Base-by-base conservation (phyloP, 2,113 vertebrate species). In the Sminthopsis crassicaudata region DNA sequence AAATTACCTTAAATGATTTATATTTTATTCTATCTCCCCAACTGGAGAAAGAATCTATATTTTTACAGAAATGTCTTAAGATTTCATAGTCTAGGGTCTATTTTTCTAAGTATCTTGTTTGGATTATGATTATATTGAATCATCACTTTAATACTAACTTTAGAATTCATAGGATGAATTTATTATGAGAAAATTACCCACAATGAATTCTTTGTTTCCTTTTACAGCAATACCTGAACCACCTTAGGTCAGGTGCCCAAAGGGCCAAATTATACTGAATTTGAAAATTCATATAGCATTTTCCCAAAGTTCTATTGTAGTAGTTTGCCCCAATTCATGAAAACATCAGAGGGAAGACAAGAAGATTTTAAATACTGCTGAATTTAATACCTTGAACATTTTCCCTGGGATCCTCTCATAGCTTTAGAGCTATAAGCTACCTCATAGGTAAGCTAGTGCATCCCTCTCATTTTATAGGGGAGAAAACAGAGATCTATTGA, bases 211-310 rank as follows among this genome's bases (percentile, higher is more conserved):
- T 50, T 91, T 88, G 92, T 94, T 90, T 27, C 92, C 91, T 51
- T 92, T 36, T 94, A 94, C 55, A 48, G 90, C 76, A 91, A 42
- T 26, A 91, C 90, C 27, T 46, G 76, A 67, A 53, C 0, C 94
- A 3, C 36, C 92, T 95, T 93, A 25, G 16, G 91, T 91, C 4
- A 26, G 50, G 19, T 51, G 42, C 42, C 55, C 55, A 51, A 53
- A 94, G 91, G 89, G 46, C 92, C 95, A 93, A 90, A 94, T 53
- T 54, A n/a, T 90, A 26, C 7, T 93, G 27, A 90, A 1, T 92
- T 95, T 14, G 48, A 94, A 30, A 92, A 46, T 1, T 52, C 36
- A 67, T 36, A 46, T 48, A n/a, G 36, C 51, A 9, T 3, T 91
- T 52, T 2, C 10, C 0, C 12, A 93, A 57, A 11, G 55, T 97